Percentiles rank a stretch among this genome's conserved stretches.
These are phyloP conservation scores for Pseudopleuronectes americanus DNA, from an alignment of 2,797 vertebrate species.

Conservation along the genomic window DNA sequence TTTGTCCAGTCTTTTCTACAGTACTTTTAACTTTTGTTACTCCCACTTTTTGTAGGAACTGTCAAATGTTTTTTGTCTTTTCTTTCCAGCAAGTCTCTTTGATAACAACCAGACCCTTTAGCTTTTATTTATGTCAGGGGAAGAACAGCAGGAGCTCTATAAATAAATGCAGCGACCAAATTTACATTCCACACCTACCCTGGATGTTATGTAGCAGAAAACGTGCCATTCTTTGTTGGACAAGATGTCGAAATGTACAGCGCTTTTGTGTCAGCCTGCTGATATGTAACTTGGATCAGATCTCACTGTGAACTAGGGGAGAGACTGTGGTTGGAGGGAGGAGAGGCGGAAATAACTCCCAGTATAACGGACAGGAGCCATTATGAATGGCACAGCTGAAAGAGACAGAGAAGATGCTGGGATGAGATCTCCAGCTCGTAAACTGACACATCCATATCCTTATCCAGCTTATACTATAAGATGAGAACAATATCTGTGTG, in stretches of 20 bases:
- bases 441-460: conserved; percentile 63
- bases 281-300: conserved; percentile 65
- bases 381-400: conserved; percentile 61
- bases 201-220: conserved; percentile 84
- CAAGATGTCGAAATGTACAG: conserved; percentile 76
- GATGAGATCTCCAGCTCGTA: conserved; percentile 62
- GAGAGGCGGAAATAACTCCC: conserved; percentile 31
- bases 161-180: conserved; percentile 71
- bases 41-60: conserved; percentile 77
- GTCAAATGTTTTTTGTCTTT: conserved; percentile 58
- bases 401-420: conserved; percentile 50
- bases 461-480: conserved; percentile 68
- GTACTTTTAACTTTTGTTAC: conserved; percentile 84
- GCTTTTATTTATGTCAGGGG: conserved; percentile 59
- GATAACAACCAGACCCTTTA: conserved; percentile 72
- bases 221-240: conserved; percentile 74
- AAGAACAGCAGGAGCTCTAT: conserved; percentile 59
- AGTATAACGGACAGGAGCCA: conserved; percentile 58
- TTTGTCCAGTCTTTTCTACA: conserved; percentile 77
- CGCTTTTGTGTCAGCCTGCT: conserved; percentile 63
- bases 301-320: conserved; percentile 71
- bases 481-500: conserved; percentile 77
- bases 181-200: conserved; percentile 75
- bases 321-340: conserved; percentile 41
- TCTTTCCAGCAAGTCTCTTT: conserved; percentile 74